Conservation (phyloP, 2,888 invertebrate genomes). For the Apamea sordens region DNA sequence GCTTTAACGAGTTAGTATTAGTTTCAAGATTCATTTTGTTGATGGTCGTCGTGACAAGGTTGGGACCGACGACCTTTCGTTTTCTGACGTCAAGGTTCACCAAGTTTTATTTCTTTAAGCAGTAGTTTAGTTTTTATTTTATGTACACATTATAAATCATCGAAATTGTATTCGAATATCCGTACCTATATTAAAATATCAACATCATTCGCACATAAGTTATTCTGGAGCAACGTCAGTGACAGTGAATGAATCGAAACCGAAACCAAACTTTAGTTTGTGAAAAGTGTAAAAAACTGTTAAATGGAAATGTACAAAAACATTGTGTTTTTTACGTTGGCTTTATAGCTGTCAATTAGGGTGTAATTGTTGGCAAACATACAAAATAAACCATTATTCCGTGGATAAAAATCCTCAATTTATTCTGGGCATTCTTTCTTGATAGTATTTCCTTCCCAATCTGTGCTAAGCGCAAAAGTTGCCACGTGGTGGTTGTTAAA, state of each 20-base stretch:
- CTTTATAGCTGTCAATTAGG: constrained; percentile 61
- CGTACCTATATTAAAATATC: constrained; percentile 50
- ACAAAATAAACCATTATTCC: constrained; percentile 46
- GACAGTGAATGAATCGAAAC: constrained; percentile 40
- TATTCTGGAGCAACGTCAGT: constrained; percentile 33
- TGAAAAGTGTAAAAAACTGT: constrained; percentile 35
- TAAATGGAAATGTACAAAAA: constrained; percentile 47
- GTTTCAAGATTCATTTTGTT: constrained; percentile 43
- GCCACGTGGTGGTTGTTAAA: constrained; percentile 27
- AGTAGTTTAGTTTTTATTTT: constrained; percentile 35
- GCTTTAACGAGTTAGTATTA: constrained; percentile 26
- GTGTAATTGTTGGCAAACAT: constrained; percentile 55
- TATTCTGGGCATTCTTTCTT: not conserved
- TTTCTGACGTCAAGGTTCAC: constrained; percentile 37
- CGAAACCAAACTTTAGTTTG: constrained; percentile 26
- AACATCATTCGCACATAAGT: constrained; percentile 51
- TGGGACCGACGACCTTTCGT: constrained; percentile 51
- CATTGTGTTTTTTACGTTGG: constrained; percentile 41
- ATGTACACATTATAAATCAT: constrained; percentile 41
- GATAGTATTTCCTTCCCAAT: not conserved
- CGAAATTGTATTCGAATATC: constrained; percentile 28
- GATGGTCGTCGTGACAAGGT: constrained; percentile 43
- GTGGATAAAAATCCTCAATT: constrained; percentile 6
- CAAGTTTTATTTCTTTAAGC: constrained; percentile 42
- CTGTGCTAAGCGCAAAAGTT: constrained; percentile 1